These are phyloP conservation scores for Salvelinus alpinus DNA, from an alignment of 2,113 vertebrate species.

Conservation along the genomic window DNA sequence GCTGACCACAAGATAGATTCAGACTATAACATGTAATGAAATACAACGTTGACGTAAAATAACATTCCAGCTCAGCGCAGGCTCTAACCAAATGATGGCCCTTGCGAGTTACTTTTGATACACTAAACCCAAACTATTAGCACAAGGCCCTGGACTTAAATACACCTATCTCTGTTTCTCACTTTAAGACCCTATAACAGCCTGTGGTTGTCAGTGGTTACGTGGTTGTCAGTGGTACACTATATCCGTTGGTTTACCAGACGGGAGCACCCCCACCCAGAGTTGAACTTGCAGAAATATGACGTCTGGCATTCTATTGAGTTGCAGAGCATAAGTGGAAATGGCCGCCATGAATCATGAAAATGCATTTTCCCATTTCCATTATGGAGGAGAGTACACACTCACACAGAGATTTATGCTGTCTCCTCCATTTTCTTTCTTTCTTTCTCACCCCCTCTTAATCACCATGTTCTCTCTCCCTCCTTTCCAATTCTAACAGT, in stretches of 20 bases:
- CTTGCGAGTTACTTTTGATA: neutral
- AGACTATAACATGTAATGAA: neutral
- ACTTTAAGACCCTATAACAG: slow-evolving; percentile 7
- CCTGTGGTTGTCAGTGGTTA: slow-evolving; percentile 27
- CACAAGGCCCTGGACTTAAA: slow-evolving; percentile 19
- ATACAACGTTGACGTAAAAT: neutral
- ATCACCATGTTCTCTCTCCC: slow-evolving; percentile 7
- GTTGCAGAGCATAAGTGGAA: slow-evolving; percentile 66
- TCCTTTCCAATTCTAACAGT: neutral
- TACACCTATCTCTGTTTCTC: slow-evolving; percentile 23
- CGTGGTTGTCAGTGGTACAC: slow-evolving; percentile 15
- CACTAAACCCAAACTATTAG: slow-evolving; percentile 21
- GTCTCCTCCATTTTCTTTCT: slow-evolving; percentile 34
- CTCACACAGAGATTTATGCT: slow-evolving; percentile 65
- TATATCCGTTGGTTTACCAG: slow-evolving; percentile 32
- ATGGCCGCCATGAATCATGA: slow-evolving; percentile 70
- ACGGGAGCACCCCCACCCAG: slow-evolving; percentile 11
- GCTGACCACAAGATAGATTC: neutral
- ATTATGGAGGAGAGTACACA: slow-evolving; percentile 59
- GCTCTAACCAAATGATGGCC: neutral
- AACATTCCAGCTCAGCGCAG: neutral
- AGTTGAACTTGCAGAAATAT: slow-evolving; percentile 60
- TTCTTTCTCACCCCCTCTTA: slow-evolving; percentile 20
- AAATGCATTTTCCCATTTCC: slow-evolving; percentile 68
- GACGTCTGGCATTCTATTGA: slow-evolving; percentile 65